Evolutionary conservation across 1,140 invertebrate species (phyloP).

Genomic region (Mercenaria mercenaria): DNA sequence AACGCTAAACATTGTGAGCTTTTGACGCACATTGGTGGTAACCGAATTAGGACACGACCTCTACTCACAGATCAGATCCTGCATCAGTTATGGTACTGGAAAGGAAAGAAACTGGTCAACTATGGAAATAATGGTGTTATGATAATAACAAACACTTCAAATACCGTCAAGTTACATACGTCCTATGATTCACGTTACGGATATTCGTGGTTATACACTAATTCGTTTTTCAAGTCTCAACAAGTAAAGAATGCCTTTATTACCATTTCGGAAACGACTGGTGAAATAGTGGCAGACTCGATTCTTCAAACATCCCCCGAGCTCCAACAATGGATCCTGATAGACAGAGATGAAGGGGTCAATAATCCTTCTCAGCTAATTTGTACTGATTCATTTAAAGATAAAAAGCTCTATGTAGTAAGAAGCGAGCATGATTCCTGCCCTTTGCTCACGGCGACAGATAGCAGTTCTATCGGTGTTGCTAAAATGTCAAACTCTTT

Average conservation of each 20-base stretch:
- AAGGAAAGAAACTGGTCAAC: neutral
- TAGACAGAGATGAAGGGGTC: neutral
- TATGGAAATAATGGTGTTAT: neutral
- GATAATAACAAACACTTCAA: neutral
- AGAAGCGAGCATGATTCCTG: neutral
- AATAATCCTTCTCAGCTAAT: neutral
- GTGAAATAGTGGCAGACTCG: neutral
- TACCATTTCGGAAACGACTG: neutral
- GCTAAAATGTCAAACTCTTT: neutral
- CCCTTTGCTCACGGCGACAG: neutral
- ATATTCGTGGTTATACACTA: neutral
- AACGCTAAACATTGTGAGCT: neutral
- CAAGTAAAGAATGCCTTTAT: neutral
- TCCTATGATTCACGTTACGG: neutral
- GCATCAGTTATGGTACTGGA: neutral
- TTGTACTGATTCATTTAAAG: neutral
- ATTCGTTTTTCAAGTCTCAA: neutral
- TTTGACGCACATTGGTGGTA: neutral
- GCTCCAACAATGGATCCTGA: neutral
- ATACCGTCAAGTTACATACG: neutral
- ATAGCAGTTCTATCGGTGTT: neutral
- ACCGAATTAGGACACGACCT: neutral
- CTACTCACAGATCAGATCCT: neutral
- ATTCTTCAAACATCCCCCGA: neutral
- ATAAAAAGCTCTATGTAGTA: neutral